Conservation (phyloP, 2,888 invertebrate genomes). For the Selenia dentaria region DNA sequence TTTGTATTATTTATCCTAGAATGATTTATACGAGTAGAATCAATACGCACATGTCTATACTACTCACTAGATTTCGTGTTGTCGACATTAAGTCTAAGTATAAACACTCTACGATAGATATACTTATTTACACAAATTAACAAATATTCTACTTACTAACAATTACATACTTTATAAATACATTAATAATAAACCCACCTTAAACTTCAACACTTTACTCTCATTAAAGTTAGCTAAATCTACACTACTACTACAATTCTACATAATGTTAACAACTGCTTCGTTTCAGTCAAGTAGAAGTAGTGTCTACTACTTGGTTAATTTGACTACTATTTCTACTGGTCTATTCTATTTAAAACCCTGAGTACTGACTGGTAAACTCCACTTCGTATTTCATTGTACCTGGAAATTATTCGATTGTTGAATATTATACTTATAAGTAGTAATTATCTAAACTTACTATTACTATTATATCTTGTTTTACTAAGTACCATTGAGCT, state of each 20-base stretch:
- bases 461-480: no score
- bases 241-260: slow-evolving; percentile 12
- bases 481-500: no score
- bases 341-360: slow-evolving; percentile 11
- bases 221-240: slow-evolving; percentile 5
- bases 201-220: slow-evolving; percentile 1
- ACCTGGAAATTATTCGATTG: slow-evolving; percentile 55
- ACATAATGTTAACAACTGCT: slow-evolving; percentile 10
- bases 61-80: no score
- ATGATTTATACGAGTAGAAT: no score
- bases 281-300: slow-evolving; percentile 7
- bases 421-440: slow-evolving; percentile 8
- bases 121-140: slow-evolving; percentile 25
- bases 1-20: no score
- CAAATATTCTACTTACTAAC: slow-evolving; percentile 9
- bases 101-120: no score
- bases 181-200: slow-evolving; percentile 6
- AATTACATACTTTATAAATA: slow-evolving; percentile 5
- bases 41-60: no score
- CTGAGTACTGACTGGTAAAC: slow-evolving; percentile 63
- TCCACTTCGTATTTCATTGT: slow-evolving; percentile 61
- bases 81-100: no score
- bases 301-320: slow-evolving; percentile 8
- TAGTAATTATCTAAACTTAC: no score
- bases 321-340: slow-evolving; percentile 15